Conservation (phyloP, 2,797 vertebrate genomes). For the Nothura maculosa region DNA sequence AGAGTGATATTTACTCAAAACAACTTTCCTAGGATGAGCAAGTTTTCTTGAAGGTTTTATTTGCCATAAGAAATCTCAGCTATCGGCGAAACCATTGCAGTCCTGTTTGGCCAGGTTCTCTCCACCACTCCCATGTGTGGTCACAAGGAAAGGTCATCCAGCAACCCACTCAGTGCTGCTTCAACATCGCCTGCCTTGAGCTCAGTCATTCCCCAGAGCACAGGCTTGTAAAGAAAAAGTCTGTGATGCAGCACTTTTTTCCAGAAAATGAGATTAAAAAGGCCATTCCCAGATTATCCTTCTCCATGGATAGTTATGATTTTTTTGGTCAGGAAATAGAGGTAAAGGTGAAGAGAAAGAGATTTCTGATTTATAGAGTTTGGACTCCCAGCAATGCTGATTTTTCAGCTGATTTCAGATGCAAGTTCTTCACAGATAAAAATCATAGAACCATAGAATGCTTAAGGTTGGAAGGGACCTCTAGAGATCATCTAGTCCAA, state of each 20-base stretch:
- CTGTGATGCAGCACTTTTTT: not conserved
- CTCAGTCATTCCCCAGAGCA: not conserved
- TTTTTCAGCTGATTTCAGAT: not conserved
- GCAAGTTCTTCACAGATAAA: not conserved
- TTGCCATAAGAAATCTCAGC: not conserved
- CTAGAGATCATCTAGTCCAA: no score
- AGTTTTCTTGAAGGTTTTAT: not conserved
- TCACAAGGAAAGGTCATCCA: not conserved
- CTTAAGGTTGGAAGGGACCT: no score
- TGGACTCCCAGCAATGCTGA: not conserved
- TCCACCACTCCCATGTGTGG: not conserved
- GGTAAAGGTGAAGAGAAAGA: not conserved
- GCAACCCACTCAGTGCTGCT: fast-evolving
- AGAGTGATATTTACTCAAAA: not conserved
- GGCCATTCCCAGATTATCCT: not conserved
- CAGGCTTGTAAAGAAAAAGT: not conserved
- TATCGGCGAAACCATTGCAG: not conserved
- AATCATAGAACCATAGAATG: no score
- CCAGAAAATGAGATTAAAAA: not conserved
- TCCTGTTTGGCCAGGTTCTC: not conserved
- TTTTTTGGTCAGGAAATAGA: not conserved
- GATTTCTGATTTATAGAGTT: not conserved
- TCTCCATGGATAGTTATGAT: not conserved
- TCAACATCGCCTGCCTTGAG: not conserved
- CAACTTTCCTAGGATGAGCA: not conserved